These are phyloP conservation scores for Echeneis naucrates DNA, from an alignment of 2,797 vertebrate species.

Conservation along the genomic window DNA sequence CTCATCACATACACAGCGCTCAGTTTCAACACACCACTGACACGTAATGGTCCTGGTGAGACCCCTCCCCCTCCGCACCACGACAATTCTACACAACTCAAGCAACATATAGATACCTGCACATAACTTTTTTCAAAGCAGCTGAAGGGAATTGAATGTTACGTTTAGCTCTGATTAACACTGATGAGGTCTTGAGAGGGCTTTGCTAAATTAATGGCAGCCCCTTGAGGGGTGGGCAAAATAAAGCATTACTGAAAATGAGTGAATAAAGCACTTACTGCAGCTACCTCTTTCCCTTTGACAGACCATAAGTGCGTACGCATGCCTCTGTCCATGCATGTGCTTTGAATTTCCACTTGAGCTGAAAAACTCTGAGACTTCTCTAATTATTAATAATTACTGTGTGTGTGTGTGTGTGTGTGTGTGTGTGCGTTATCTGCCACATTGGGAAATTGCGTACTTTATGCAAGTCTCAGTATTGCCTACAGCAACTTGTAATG, in stretches of 20 bases:
- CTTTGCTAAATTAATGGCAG: constrained; percentile 68
- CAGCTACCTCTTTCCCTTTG: constrained; percentile 36
- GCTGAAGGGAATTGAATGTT: constrained; percentile 58
- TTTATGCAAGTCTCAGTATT: constrained; percentile 1
- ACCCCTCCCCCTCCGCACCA: background rate
- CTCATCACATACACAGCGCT: background rate
- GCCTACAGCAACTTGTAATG: constrained; percentile 6
- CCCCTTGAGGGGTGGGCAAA: constrained; percentile 58
- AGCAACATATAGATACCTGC: constrained; percentile 36
- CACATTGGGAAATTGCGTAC: background rate
- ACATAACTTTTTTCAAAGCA: constrained; percentile 43
- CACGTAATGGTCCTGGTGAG: constrained; percentile 2
- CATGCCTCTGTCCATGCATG: constrained; percentile 10
- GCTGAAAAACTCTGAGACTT: constrained; percentile 17
- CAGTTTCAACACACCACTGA: constrained; percentile 5
- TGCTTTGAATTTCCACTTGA: constrained; percentile 1
- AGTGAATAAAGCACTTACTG: constrained; percentile 67
- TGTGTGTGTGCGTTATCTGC: constrained; percentile 4
- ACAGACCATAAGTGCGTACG: constrained; percentile 14
- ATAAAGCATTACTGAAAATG: constrained; percentile 57
- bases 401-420: background rate
- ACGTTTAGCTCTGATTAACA: constrained; percentile 75
- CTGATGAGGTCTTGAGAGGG: constrained; percentile 65
- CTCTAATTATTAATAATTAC: constrained; percentile 22
- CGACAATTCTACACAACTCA: constrained; percentile 49